phyloP scores from a whole-genome alignment of 2,113 vertebrate species.

The Hypocryptadius cinnamomeus region DNA sequence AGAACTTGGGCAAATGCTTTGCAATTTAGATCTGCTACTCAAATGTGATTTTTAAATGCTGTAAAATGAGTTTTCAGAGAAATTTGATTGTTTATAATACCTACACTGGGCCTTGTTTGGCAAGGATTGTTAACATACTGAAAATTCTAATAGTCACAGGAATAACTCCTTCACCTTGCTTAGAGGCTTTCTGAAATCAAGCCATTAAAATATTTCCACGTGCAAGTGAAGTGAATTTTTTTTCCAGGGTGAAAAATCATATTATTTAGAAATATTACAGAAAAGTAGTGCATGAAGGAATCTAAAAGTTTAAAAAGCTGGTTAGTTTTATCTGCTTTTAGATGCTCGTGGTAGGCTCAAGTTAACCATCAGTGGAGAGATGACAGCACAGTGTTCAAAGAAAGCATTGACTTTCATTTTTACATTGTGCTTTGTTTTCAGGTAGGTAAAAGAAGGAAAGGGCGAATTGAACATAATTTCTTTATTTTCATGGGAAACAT shows the following conservation, averaged over 20 bases:
- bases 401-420: background rate
- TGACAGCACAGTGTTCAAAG: background rate
- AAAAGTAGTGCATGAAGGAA: background rate
- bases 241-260: background rate
- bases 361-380: background rate
- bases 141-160: background rate
- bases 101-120: background rate
- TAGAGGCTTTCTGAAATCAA: background rate
- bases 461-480: background rate
- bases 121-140: background rate
- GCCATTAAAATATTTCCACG: background rate
- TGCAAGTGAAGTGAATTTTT: background rate
- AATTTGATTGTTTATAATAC: background rate
- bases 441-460: background rate
- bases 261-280: background rate
- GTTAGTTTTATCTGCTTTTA: background rate
- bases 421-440: background rate
- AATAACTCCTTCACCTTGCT: background rate
- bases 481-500: background rate
- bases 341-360: background rate
- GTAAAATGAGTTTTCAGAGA: background rate
- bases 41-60: background rate
- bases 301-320: background rate
- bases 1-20: background rate
- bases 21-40: background rate